These are phyloP conservation scores for Oreochromis grahami DNA, from an alignment of 2,797 vertebrate species.

Conservation along the genomic window DNA sequence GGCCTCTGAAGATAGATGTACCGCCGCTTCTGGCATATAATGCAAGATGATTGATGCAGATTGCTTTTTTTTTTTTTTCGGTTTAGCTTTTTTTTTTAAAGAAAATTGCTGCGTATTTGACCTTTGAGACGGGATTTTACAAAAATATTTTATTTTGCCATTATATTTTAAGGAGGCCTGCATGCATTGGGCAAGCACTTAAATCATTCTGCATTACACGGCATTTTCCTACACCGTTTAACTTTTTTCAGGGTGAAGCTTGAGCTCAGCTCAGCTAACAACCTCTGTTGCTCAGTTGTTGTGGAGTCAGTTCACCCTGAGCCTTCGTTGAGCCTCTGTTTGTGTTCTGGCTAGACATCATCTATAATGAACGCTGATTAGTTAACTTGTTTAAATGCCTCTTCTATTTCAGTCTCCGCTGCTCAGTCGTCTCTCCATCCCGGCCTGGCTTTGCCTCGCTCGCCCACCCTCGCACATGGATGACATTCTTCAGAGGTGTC, in stretches of 20 bases:
- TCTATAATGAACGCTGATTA: conserved; percentile 79
- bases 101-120: neutral
- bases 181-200: neutral
- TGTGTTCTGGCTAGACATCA: conserved; percentile 78
- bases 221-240: conserved; percentile 11
- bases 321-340: conserved; percentile 69
- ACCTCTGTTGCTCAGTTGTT: conserved; percentile 52
- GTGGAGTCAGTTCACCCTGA: conserved; percentile 53
- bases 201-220: neutral
- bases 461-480: conserved; percentile 26
- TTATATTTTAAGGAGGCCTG: neutral
- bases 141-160: neutral
- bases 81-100: neutral
- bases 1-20: neutral
- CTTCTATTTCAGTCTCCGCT: conserved; percentile 65
- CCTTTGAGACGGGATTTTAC: neutral
- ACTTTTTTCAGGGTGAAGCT: conserved; percentile 11
- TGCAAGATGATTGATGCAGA: neutral
- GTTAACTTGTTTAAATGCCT: conserved; percentile 74
- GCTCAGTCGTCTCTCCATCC: conserved; percentile 35
- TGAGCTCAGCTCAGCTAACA: conserved; percentile 8
- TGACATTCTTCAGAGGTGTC: conserved; percentile 65
- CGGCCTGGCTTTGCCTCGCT: neutral
- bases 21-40: neutral
- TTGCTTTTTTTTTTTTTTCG: neutral